Percentiles rank a stretch among this genome's conserved stretches.
phyloP scores from a whole-genome alignment of 2,113 vertebrate genomes.

The Meleagris gallopavo region DNA sequence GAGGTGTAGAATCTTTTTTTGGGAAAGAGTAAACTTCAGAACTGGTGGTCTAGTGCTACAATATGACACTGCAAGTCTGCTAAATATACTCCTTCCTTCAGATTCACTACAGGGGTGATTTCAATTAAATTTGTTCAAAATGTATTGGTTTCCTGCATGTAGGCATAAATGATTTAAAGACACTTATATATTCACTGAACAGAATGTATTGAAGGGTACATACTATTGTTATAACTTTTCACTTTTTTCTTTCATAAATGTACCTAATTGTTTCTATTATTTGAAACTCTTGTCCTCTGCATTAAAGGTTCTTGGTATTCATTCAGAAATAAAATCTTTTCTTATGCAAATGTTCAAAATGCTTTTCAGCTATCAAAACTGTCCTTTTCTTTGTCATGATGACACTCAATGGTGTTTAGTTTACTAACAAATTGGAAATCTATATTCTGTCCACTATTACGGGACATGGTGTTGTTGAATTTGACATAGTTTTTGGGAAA shows the following conservation, averaged over 20 bases:
- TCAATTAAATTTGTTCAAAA: conserved; percentile 85
- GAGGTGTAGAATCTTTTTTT: conserved; percentile 66
- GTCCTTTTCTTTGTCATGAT: conserved; percentile 10
- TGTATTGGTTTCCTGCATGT: conserved; percentile 80
- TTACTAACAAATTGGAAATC: background rate
- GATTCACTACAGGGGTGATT: conserved; percentile 80
- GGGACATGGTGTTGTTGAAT: background rate
- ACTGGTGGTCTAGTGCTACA: background rate
- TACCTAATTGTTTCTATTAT: conserved; percentile 66
- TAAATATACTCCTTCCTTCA: conserved; percentile 77
- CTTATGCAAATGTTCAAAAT: conserved; percentile 15
- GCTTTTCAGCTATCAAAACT: background rate
- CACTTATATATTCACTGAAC: conserved; percentile 68
- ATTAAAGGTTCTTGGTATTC: conserved; percentile 17
- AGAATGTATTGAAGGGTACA: conserved; percentile 54
- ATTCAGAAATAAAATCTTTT: conserved; percentile 13
- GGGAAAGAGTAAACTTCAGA: conserved; percentile 65
- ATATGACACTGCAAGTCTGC: conserved; percentile 63
- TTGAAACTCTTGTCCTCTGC: conserved; percentile 38
- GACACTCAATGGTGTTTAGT: background rate
- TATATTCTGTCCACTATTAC: accelerated
- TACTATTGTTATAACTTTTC: conserved; percentile 76
- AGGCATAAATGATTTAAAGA: conserved; percentile 82
- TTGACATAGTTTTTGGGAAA: background rate
- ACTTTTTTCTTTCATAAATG: conserved; percentile 69